Conservation (phyloP, 2,113 vertebrate species). For the Gobio gobio region DNA sequence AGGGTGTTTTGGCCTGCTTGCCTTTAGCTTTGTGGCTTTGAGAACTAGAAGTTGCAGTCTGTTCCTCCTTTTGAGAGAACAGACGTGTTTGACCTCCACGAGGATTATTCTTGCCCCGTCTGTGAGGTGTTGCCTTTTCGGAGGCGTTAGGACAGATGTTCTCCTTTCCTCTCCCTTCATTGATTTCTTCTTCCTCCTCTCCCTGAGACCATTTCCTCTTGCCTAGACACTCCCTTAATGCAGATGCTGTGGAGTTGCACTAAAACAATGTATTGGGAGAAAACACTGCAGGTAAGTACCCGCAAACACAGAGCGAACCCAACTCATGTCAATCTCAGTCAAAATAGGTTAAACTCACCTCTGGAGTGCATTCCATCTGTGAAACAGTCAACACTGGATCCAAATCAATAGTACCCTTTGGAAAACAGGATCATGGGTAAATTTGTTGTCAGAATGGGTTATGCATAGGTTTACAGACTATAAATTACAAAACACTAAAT, state of each 20-base stretch:
- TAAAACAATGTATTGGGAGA: conserved; percentile 31
- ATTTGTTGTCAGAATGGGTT: background rate
- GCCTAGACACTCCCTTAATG: conserved; percentile 54
- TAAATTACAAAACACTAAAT: background rate
- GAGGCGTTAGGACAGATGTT: conserved; percentile 67
- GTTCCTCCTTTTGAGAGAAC: conserved; percentile 64
- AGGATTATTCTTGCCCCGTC: conserved; percentile 60
- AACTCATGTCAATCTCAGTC: background rate
- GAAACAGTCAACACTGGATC: conserved; percentile 61
- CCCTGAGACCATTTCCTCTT: conserved; percentile 70
- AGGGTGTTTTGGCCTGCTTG: conserved; percentile 67
- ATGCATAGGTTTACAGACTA: background rate
- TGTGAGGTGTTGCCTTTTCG: conserved; percentile 64
- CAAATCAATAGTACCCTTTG: conserved; percentile 59
- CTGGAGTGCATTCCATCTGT: conserved; percentile 73
- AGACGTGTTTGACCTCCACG: conserved; percentile 63
- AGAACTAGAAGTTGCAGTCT: conserved; percentile 35
- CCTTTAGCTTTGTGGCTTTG: conserved; percentile 64
- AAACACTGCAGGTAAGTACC: background rate
- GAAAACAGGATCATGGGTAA: background rate
- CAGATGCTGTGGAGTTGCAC: conserved; percentile 51
- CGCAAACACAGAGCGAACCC: background rate
- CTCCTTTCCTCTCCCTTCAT: conserved; percentile 56
- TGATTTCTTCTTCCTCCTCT: conserved; percentile 34
- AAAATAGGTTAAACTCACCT: conserved; percentile 62